phyloP scores from a whole-genome alignment of 1,140 invertebrate genomes.

The Hyposmocoma kahamanoa region DNA sequence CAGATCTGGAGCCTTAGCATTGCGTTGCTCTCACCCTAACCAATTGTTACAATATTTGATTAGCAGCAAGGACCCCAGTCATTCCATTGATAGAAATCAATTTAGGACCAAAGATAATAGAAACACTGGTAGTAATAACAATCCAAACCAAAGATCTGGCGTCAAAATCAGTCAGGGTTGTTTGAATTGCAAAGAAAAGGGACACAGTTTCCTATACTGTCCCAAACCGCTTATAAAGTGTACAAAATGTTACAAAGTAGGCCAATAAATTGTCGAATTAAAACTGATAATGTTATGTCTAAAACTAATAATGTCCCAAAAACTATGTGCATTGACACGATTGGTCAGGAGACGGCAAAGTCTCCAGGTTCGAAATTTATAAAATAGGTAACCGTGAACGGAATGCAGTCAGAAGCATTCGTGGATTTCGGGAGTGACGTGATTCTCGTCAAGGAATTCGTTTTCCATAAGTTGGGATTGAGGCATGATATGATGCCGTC shows the following conservation, averaged over 20 bases:
- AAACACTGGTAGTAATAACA: neutral
- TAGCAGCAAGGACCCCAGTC: conserved; percentile 3
- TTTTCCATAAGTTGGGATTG: neutral
- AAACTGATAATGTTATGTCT: neutral
- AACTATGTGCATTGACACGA: conserved; percentile 6
- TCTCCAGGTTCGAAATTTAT: conserved; percentile 1
- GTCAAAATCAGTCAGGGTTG: neutral
- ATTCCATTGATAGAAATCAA: neutral
- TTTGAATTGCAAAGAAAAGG: conserved; percentile 5
- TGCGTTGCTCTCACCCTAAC: conserved; percentile 9
- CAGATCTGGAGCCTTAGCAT: conserved; percentile 10
- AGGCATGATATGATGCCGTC: neutral
- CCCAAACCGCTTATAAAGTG: conserved; percentile 8
- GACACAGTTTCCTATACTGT: conserved; percentile 7
- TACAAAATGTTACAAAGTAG: conserved; percentile 1
- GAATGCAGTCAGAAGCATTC: neutral
- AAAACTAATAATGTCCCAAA: neutral
- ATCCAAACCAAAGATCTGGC: neutral
- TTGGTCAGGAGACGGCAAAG: neutral
- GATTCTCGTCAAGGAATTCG: neutral
- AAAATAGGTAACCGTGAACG: neutral
- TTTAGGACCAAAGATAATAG: neutral
- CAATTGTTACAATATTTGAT: conserved; percentile 9
- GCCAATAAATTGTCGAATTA: conserved; percentile 3
- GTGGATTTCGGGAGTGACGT: conserved; percentile 6